A percentile compares a stretch with the other conserved stretches of the same genome.
phyloP scores from a whole-genome alignment of 2,113 vertebrate genomes.

The Actenoides lindsayi region DNA sequence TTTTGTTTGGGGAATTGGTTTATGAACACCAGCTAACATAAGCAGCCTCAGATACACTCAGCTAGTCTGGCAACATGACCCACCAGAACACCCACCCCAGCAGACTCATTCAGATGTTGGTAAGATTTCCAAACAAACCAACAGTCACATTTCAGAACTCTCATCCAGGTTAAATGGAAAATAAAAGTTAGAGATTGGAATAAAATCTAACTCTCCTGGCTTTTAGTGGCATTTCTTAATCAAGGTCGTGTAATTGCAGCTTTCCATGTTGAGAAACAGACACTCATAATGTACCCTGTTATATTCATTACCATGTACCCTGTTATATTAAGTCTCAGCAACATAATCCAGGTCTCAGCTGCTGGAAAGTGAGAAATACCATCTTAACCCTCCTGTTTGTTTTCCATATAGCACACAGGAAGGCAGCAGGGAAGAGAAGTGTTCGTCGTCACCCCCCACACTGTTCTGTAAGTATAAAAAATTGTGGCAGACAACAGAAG shows the following conservation, averaged over 20 bases:
- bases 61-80: background rate
- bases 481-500: background rate
- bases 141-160: background rate
- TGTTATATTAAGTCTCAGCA: background rate
- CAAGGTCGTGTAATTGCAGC: background rate
- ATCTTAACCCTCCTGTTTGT: background rate
- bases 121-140: background rate
- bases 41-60: background rate
- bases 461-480: background rate
- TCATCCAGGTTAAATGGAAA: background rate
- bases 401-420: background rate
- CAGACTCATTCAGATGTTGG: background rate
- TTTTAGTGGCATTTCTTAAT: background rate
- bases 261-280: background rate
- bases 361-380: background rate
- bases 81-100: background rate
- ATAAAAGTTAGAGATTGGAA: background rate
- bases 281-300: background rate
- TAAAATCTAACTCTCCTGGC: background rate
- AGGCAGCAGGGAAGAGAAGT: background rate
- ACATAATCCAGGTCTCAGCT: background rate
- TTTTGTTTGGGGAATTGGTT: background rate
- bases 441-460: rapidly evolving
- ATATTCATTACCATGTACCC: background rate
- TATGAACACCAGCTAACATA: background rate